phyloP scores from a whole-genome alignment of 2,797 vertebrate genomes.

The Silurus lanzhouensis region DNA sequence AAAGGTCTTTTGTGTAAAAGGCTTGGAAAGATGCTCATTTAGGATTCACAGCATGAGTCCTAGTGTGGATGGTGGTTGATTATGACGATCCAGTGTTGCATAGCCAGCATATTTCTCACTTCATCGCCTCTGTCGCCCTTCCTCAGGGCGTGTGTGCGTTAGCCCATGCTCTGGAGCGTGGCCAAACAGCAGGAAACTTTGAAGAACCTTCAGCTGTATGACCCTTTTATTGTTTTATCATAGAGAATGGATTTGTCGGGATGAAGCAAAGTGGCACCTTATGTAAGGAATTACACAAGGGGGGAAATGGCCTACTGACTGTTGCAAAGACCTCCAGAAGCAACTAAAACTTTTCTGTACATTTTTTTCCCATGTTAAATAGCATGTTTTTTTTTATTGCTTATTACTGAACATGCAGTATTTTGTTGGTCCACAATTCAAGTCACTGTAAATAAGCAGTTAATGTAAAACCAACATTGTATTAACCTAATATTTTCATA shows the following conservation, averaged over 20 bases:
- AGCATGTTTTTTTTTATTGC: not conserved
- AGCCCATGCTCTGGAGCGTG: slow-evolving; percentile 36
- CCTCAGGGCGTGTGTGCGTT: slow-evolving; percentile 41
- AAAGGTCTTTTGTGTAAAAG: slow-evolving; percentile 65
- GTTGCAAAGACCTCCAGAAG: not conserved
- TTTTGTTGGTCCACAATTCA: not conserved
- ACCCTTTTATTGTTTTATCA: slow-evolving; percentile 59
- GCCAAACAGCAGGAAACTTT: slow-evolving; percentile 59
- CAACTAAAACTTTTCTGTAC: not conserved
- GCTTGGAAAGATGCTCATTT: slow-evolving; percentile 26
- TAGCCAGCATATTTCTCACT: slow-evolving; percentile 71
- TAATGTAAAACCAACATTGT: not conserved
- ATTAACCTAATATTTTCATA: not conserved
- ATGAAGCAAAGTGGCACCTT: slow-evolving; percentile 47
- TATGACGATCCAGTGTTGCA: slow-evolving; percentile 61
- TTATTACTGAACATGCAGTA: not conserved
- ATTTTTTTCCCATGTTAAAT: not conserved
- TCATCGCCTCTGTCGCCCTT: slow-evolving; percentile 59
- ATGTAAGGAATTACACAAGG: not conserved
- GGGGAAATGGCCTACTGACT: not conserved
- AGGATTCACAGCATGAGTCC: slow-evolving; percentile 32
- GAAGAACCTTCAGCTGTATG: slow-evolving; percentile 58
- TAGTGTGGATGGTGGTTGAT: slow-evolving; percentile 36
- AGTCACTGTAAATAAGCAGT: not conserved
- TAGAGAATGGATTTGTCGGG: slow-evolving; percentile 61